Conservation (phyloP, 2,797 vertebrate genomes). For the Siniperca scherzeri region DNA sequence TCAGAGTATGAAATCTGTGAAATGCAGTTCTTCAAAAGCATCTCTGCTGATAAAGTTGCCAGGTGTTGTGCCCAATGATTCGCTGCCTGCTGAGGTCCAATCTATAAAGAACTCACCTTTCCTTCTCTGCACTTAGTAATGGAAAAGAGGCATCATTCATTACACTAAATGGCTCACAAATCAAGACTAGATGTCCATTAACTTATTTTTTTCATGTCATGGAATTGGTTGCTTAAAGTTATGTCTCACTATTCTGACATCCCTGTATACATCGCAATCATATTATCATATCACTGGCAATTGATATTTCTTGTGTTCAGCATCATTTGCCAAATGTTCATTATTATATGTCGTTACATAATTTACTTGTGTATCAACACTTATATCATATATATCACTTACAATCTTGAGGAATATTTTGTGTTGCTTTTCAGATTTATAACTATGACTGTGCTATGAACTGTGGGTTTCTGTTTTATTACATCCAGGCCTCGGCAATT, state of each 20-base stretch:
- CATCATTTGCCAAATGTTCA: neutral
- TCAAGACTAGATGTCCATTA: slow-evolving; percentile 20
- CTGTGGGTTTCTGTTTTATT: slow-evolving; percentile 2
- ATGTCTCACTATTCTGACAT: slow-evolving; percentile 5
- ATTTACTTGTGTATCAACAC: neutral
- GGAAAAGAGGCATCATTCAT: slow-evolving; percentile 17
- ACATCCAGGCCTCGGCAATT: slow-evolving; percentile 14
- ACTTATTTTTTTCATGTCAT: slow-evolving; percentile 17
- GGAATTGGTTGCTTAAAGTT: slow-evolving; percentile 2
- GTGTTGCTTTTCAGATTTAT: neutral
- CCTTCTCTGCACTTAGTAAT: slow-evolving; percentile 19
- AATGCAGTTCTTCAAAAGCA: slow-evolving; percentile 60
- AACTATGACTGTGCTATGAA: neutral
- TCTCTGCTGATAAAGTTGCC: slow-evolving; percentile 41
- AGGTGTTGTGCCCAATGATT: neutral
- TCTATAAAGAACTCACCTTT: slow-evolving; percentile 39
- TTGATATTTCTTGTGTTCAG: neutral
- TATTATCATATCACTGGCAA: neutral
- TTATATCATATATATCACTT: neutral
- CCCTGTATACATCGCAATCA: neutral
- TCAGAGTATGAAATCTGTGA: slow-evolving; percentile 49
- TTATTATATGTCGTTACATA: neutral
- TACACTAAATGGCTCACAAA: slow-evolving; percentile 13
- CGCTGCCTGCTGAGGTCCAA: slow-evolving; percentile 12
- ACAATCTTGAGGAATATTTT: neutral